Base-by-base conservation (phyloP, 2,797 vertebrate genomes). In the Schizothorax lantsangensis region DNA sequence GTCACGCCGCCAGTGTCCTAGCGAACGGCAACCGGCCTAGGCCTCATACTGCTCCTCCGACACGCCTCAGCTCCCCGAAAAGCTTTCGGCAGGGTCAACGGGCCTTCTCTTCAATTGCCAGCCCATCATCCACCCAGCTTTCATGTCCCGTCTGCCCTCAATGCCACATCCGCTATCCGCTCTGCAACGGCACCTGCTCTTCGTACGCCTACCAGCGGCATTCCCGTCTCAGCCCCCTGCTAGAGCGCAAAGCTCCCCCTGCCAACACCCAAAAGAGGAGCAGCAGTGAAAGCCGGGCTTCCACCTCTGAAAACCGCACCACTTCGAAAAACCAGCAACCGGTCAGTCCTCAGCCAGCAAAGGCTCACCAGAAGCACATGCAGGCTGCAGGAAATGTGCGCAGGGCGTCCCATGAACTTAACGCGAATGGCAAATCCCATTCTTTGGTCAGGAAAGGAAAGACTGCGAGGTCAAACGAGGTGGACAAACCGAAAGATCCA, bases 161-260 rank as follows among this genome's bases (percentile, higher is more conserved):
- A 80, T 96, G 96, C 91, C 94, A 95, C 87, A 93, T 95, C 47
- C 96, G 95, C 84, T 96, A 95, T 89, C 95, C 95, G 0, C 69
- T 96, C 87, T 96, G 96, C 89, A 96, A 95, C 0, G 96, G 96
- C 49, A 95, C 93, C 90, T 96, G 96, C 92, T 95, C 94, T 4
- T 91, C 93, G 1, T 94, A 96, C 0, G 95, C 93, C 68, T 96
- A 96, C 89, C 96, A 96, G 91, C 94, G 94, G 2, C 95, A 96
- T 93, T 96, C 96, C 0, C 93, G 95, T 12, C 94, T 96, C 64
- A 96, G 95, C 87, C 95, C 95, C 0, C 89, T 96, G 83, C 90
- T 96, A 0, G 95, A 96, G 87, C 94, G 90, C 75, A 93, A 77
- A 90, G 88, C 91, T 23, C 89, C 86, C 80, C 92, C 94, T 0